Conservation (phyloP, 2,797 vertebrate genomes). For the Phataginus tetradactyla region DNA sequence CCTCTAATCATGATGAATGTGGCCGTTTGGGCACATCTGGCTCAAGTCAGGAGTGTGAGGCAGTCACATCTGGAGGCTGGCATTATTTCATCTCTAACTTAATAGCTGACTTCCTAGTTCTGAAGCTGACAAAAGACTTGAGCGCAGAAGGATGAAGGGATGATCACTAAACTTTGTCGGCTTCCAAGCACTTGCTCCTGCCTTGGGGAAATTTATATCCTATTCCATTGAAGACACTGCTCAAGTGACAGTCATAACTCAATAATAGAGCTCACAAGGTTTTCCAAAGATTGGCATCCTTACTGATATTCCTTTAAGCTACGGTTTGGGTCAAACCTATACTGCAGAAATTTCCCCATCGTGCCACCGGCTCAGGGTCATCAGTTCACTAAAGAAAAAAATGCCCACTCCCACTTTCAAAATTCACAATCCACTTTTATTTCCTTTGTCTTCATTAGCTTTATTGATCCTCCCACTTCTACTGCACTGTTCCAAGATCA, state of each 20-base stretch:
- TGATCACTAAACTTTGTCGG: constrained; percentile 67
- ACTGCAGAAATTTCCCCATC: neutral
- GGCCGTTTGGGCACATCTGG: constrained; percentile 59
- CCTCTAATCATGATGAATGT: constrained; percentile 61
- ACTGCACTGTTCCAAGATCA: neutral
- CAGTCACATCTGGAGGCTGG: constrained; percentile 71
- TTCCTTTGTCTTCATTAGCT: neutral
- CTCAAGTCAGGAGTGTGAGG: constrained; percentile 64
- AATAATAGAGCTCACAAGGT: constrained; percentile 19
- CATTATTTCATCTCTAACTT: constrained; percentile 70
- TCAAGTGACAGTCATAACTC: constrained; percentile 71
- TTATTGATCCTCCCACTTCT: neutral
- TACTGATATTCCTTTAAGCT: constrained; percentile 45
- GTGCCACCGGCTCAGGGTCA: neutral
- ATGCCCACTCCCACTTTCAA: neutral
- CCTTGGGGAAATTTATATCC: constrained; percentile 67
- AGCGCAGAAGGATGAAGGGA: constrained; percentile 67
- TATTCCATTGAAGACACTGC: constrained; percentile 53
- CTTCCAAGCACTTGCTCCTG: constrained; percentile 47
- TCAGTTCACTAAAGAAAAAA: neutral
- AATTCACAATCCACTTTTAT: constrained; percentile 1
- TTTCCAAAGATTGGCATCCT: constrained; percentile 56
- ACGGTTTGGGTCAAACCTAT: neutral
- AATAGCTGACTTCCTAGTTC: constrained; percentile 68
- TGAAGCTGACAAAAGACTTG: constrained; percentile 73